Evolutionary conservation across 53 echinoderm and acorn worm genomes (phyloP).

Genomic region (Arbacia lixula): DNA sequence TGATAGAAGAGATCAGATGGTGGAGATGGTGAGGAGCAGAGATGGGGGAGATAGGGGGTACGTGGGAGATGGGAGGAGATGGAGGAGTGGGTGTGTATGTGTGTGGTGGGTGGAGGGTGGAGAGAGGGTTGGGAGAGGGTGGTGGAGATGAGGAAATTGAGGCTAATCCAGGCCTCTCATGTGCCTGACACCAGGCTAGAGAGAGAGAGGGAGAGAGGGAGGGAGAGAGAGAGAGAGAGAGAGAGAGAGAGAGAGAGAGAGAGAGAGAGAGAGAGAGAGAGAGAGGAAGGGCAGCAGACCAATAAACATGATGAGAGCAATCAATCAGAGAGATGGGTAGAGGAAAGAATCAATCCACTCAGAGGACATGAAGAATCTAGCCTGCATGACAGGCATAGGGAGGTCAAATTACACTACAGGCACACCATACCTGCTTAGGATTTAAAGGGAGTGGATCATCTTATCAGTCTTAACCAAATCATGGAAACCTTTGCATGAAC

Average conservation of each 20-base stretch:
- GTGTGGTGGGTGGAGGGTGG: no score
- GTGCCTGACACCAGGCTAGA: no score
- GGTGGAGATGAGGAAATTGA: not conserved
- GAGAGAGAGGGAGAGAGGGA: not conserved
- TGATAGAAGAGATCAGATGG: not conserved
- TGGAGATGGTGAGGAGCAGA: not conserved
- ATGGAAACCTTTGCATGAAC: no score
- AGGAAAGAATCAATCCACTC: no score
- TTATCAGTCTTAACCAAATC: no score
- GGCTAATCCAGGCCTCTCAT: no score
- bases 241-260: not conserved
- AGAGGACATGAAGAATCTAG: no score
- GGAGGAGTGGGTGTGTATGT: not conserved
- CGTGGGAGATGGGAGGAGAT: not conserved
- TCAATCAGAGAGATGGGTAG: no score
- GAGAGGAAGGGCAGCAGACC: not conserved
- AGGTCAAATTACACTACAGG: no score
- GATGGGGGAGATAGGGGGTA: not conserved
- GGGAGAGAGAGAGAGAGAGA: not conserved
- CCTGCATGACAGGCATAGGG: no score
- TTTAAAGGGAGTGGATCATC: no score
- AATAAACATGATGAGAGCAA: slow-evolving; percentile 14
- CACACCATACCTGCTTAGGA: no score
- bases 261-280: not conserved
- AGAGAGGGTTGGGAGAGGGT: not conserved